phyloP scores from a whole-genome alignment of 2,888 invertebrate species.

The Caenorhabditis sp. region DNA sequence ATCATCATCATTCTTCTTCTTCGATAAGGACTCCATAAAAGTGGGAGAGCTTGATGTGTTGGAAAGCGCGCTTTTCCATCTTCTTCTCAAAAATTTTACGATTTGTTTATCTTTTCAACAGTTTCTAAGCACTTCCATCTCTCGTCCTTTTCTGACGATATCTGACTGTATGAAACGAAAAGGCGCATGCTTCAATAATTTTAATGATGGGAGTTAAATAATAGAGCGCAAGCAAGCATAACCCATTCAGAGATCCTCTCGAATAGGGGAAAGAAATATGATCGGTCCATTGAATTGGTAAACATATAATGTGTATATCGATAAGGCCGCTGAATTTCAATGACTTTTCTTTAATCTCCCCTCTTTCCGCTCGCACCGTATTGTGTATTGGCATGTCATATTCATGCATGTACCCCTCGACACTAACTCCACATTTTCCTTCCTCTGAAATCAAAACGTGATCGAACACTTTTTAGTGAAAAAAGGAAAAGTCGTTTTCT shows the following conservation, averaged over 20 bases:
- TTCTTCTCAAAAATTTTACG: not conserved
- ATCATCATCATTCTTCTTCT: not conserved
- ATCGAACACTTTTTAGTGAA: too few relatives aligned
- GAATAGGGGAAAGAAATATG: not conserved
- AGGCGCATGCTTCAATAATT: constrained; percentile 9
- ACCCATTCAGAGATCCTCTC: constrained; percentile 17
- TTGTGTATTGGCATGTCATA: not conserved
- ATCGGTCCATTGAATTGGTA: constrained; percentile 54
- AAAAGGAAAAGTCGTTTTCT: too few relatives aligned
- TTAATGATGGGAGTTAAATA: not conserved
- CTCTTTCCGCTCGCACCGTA: not conserved
- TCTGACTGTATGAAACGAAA: not conserved
- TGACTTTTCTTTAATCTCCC: constrained; percentile 32
- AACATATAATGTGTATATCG: constrained; percentile 42
- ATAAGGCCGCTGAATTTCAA: constrained; percentile 57
- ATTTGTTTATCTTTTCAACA: constrained; percentile 13
- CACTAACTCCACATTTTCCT: constrained; percentile 1
- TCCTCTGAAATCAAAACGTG: too few relatives aligned
- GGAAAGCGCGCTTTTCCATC: not conserved
- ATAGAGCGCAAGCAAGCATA: constrained; percentile 23
- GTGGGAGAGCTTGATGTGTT: not conserved
- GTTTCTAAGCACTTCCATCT: not conserved
- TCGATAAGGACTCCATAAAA: constrained; percentile 8
- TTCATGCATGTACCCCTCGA: not conserved
- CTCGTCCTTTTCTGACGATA: not conserved